Base-by-base conservation (phyloP, 2,888 invertebrate genomes). In the Chrysina gloriosa region DNA sequence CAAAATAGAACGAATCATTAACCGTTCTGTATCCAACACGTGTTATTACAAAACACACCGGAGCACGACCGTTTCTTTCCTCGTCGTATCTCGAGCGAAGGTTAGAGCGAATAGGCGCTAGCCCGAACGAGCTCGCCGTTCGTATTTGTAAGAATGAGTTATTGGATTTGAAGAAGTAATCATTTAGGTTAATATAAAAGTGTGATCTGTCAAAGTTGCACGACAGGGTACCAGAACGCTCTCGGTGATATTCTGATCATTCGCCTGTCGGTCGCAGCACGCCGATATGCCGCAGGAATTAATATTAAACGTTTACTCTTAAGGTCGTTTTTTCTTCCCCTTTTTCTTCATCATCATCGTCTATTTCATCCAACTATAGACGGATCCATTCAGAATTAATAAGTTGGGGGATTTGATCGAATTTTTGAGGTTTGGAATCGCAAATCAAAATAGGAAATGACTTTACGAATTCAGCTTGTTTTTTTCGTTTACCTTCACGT, bases 121-220 rank as follows among this genome's bases (percentile, higher is more conserved):
- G n/a, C 36, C 14, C n/a, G n/a, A 11, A 36, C 14, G 14, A 36
- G 36, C 9, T 14, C 14, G 36, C 3, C 36, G 14, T 14, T 36
- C 14, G n/a, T 36, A 36, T 36, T 11, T 11, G 45, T 16, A 9
- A 21, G 45, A 45, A 45, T 45, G 45, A 45, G 21, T 45, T 45
- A 45, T 45, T 19, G 21, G 45, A 45, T 45, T 19, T 45, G 45
- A 45, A 16, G 7, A 21, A 45, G 45, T 45, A 21, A 45, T 45
- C 45, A 45, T 45, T 45, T 45, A 45, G 42, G 14, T 14, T 42
- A 42, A 42, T 42, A 42, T 42, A 42, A 42, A 42, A 45, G 45
- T 45, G 45, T 45, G 45, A 45, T 45, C 19, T 45, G 45, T 45
- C 45, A 45, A 45, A 45, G 45, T 45, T 45, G 16, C 45, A 19